phyloP scores from a whole-genome alignment of 2,113 vertebrate genomes.

The Myrmecobius fasciatus region DNA sequence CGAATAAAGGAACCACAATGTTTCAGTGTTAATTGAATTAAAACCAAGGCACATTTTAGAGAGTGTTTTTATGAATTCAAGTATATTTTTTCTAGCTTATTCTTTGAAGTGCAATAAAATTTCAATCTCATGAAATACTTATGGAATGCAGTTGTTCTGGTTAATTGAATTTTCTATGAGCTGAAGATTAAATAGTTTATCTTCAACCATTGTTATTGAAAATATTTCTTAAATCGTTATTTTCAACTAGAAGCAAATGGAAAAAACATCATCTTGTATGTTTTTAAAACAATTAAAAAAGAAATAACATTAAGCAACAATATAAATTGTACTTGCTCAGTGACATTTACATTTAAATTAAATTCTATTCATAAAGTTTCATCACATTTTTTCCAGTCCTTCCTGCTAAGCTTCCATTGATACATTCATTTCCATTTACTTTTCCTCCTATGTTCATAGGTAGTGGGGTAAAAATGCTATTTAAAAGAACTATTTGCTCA shows the following conservation, averaged over 20 bases:
- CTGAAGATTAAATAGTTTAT: not conserved
- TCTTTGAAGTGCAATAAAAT: not conserved
- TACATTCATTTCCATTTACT: not conserved
- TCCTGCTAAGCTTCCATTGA: not conserved
- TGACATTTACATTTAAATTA: not conserved
- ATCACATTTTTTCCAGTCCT: not conserved
- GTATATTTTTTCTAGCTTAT: not conserved
- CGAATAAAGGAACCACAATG: not conserved
- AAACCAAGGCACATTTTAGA: not conserved
- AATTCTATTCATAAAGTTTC: not conserved
- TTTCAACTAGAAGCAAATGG: not conserved
- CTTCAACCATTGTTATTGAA: not conserved
- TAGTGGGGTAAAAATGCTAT: not conserved
- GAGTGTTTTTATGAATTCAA: not conserved
- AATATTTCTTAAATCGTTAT: not conserved
- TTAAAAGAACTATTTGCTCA: not conserved
- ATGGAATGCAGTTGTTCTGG: fast-evolving
- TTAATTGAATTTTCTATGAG: not conserved
- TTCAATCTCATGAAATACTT: too few species aligned
- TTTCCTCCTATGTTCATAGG: not conserved
- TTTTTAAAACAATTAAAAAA: not conserved
- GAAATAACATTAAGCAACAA: not conserved
- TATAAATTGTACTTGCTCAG: not conserved
- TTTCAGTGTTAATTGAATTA: not conserved
- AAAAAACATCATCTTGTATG: not conserved